Percentiles rank a stretch among this genome's conserved stretches.
These are phyloP conservation scores for Botrylloides violaceus DNA, from an alignment of 23 tunicate genomes.

Conservation along the genomic window DNA sequence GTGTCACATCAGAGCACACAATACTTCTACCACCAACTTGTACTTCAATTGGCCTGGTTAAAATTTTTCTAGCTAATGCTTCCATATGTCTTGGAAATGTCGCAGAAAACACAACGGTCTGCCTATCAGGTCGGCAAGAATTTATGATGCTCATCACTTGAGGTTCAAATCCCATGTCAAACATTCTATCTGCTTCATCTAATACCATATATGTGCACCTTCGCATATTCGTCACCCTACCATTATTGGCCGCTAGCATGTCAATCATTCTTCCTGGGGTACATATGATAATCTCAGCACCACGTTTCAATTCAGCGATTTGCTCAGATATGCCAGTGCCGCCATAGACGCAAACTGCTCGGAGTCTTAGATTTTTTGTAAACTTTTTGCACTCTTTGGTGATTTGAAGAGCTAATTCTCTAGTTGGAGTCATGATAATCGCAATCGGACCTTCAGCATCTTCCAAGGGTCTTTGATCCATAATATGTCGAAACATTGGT, in stretches of 20 bases:
- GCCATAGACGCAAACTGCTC: slow-evolving; percentile 95
- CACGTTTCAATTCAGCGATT: slow-evolving; percentile 96
- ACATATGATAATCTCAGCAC: slow-evolving; percentile 98
- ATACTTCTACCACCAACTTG: slow-evolving; percentile 97
- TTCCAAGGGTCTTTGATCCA: slow-evolving; percentile 90
- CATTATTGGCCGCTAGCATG: slow-evolving; percentile 93
- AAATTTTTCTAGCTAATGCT: slow-evolving; percentile 86
- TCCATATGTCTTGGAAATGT: slow-evolving; percentile 99
- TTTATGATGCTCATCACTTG: slow-evolving; percentile 94
- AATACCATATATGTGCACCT: slow-evolving; percentile 94
- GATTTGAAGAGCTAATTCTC: slow-evolving; percentile 95
- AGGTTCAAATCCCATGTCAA: slow-evolving; percentile 99
- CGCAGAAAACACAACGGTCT: slow-evolving; percentile 94
- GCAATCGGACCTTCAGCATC: slow-evolving; percentile 93
- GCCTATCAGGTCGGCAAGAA: slow-evolving; percentile 95
- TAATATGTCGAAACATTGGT: slow-evolving; percentile 93
- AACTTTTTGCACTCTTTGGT: slow-evolving; percentile 97
- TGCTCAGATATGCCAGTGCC: slow-evolving; percentile 99
- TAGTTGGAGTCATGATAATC: slow-evolving; percentile 92
- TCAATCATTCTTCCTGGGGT: slow-evolving; percentile 99
- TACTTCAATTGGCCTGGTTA: slow-evolving; percentile 90
- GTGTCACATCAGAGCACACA: slow-evolving; percentile 95
- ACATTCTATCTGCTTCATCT: slow-evolving; percentile 99
- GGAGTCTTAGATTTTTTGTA: slow-evolving; percentile 51
- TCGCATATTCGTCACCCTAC: slow-evolving; percentile 94